These are phyloP conservation scores for Metaphire vulgaris DNA, from an alignment of 1,140 invertebrate species.

Conservation along the genomic window DNA sequence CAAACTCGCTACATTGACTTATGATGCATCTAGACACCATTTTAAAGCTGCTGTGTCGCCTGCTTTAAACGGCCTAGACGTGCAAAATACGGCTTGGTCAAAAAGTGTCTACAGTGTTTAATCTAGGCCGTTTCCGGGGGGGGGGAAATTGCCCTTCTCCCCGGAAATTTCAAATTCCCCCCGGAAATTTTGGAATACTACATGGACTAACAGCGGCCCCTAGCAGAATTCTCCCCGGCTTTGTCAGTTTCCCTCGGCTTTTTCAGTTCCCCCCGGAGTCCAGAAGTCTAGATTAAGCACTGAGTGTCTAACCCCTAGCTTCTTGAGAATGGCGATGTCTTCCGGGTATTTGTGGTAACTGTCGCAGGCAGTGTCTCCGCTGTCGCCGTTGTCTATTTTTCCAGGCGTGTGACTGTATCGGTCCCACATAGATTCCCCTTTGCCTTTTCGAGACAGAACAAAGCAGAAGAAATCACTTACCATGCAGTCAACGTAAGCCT, in stretches of 20 bases:
- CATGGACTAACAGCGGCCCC: too few species aligned
- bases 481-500: background rate
- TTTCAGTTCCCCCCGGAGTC: background rate
- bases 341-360: constrained; percentile 63
- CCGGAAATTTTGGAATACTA: background rate
- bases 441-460: constrained; percentile 33
- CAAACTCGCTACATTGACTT: too few species aligned
- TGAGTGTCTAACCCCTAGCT: constrained; percentile 45
- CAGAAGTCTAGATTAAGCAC: background rate
- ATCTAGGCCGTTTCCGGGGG: too few species aligned
- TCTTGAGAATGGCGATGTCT: constrained; percentile 59
- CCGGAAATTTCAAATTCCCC: background rate
- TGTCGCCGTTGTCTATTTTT: constrained; percentile 53
- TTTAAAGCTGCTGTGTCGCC: too few species aligned
- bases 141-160: background rate
- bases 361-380: constrained; percentile 62
- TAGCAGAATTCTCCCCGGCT: too few species aligned
- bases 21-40: too few species aligned
- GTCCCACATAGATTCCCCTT: constrained; percentile 58
- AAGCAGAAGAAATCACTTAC: background rate
- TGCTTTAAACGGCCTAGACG: too few species aligned
- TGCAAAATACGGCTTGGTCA: too few species aligned
- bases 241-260: background rate
- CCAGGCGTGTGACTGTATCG: constrained; percentile 55
- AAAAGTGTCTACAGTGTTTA: too few species aligned